These are phyloP conservation scores for Trinectes maculatus DNA, from an alignment of 2,113 vertebrate genomes.

Conservation along the genomic window DNA sequence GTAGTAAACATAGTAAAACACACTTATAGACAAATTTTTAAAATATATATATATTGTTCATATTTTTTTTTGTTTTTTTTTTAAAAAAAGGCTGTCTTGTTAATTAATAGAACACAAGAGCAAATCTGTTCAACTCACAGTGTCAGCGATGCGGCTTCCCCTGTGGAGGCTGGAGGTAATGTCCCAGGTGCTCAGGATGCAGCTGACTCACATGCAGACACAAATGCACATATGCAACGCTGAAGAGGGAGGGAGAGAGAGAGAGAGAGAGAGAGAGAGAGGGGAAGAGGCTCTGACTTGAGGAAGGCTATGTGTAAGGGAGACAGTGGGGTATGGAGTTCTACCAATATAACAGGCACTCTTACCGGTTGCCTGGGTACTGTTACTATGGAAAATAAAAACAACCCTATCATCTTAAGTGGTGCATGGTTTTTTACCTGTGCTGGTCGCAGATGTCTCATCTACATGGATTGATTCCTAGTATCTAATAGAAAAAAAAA, in stretches of 20 bases:
- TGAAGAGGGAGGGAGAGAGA: conserved; percentile 27
- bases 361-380: conserved; percentile 73
- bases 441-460: conserved; percentile 5
- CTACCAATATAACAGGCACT: conserved; percentile 60
- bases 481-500: background rate
- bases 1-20: too few relatives aligned
- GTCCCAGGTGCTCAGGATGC: conserved; percentile 65
- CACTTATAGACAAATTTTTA: too few relatives aligned
- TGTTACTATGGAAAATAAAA: conserved; percentile 68
- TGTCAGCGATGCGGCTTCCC: conserved; percentile 37
- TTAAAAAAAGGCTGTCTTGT: background rate
- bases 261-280: conserved; percentile 39
- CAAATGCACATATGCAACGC: conserved; percentile 7
- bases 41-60: too few relatives aligned
- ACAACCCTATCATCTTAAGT: conserved; percentile 42
- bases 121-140: conserved; percentile 56
- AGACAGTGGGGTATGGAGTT: conserved; percentile 51
- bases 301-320: conserved; percentile 48
- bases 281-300: too few relatives aligned
- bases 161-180: conserved; percentile 39
- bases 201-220: conserved; percentile 55
- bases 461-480: background rate
- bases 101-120: background rate
- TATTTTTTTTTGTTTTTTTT: too few relatives aligned
- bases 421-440: conserved; percentile 29